Percentiles rank a stretch among this genome's conserved stretches.
phyloP scores from a whole-genome alignment of 2,113 vertebrate species.

The Misgurnus anguillicaudatus region DNA sequence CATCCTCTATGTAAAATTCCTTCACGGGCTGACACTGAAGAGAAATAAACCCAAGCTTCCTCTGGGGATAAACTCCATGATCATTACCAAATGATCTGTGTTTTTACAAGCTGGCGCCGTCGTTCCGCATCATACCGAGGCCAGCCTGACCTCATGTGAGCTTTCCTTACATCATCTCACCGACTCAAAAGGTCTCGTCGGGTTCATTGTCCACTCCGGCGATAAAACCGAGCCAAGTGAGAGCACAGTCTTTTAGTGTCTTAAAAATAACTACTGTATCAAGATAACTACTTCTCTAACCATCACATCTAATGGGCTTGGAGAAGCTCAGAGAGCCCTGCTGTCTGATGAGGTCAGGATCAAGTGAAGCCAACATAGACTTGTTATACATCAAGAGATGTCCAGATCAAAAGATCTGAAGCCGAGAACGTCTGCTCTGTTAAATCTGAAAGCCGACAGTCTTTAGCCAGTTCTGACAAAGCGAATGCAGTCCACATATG shows the following conservation, averaged over 20 bases:
- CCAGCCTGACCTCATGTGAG: constrained; percentile 27
- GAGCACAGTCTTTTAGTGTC: neutral
- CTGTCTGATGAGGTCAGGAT: neutral
- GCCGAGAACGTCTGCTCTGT: neutral
- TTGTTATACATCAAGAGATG: constrained; percentile 28
- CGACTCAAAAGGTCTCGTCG: neutral
- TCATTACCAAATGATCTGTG: constrained; percentile 5
- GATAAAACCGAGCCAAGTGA: neutral
- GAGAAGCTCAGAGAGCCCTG: neutral
- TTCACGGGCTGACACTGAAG: neutral
- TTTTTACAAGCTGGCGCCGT: constrained; percentile 45
- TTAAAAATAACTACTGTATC: neutral
- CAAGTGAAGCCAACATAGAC: neutral
- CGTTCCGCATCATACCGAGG: constrained; percentile 8
- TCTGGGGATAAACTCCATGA: constrained; percentile 36
- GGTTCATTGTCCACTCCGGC: constrained; percentile 9
- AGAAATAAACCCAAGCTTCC: constrained; percentile 4
- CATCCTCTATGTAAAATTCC: no score
- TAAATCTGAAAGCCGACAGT: neutral
- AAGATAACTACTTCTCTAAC: neutral
- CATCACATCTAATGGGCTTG: constrained; percentile 1
- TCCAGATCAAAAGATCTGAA: constrained; percentile 29
- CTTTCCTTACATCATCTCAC: constrained; percentile 18
- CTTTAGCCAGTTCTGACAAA: neutral
- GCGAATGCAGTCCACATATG: neutral